Evolutionary conservation across 2,797 vertebrate genomes (phyloP), one percentile per base, ranked within the genome.

Genomic region (Etheostoma nigrum): DNA sequence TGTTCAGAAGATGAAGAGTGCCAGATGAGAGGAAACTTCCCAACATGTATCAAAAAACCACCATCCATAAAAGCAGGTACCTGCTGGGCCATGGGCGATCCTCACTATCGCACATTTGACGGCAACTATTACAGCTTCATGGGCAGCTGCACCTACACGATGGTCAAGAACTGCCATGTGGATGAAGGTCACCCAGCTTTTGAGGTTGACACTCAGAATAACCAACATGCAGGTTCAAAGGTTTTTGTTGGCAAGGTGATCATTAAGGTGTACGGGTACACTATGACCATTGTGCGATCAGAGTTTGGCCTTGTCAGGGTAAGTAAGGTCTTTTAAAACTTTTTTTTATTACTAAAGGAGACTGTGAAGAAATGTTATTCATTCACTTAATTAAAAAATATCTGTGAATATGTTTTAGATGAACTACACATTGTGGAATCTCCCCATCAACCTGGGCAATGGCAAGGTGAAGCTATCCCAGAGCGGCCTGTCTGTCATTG

Each of bases 41-140:
- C 70, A 67, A 49, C 10, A 53, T 84, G 82, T 66, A 66, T 78
- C 45, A 74, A 80, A 66, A 77, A 74, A 40, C 0, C 3, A 45
- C 5, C 67, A 0, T 33, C 10, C 16, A 49, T 69, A 1, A 51
- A 86, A 16, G n/a, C 27, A 0, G 91, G 92, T 3, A 89, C 84
- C 0, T 96, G 96, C 84, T 93, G 91, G 71, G 91, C 85, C 0
- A 91, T 91, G 73, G 95, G 95, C 0, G 95, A 96, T 65, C 95
- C 95, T 13, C 96, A 96, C 60, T 96, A 95, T 66, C 91, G 75
- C 57, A 96, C 95, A 5, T 97, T 97, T 8, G 95, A 97, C 0
- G 90, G 90, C 3, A 81, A 61, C 0, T 87, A 84, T 52, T 96
- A 93, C 0, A 93, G 93, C 86, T 95, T 97, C 87, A 94, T 95